Percentiles rank a stretch among this genome's conserved stretches.
Conservation (phyloP, 2,888 invertebrate genomes). For the Eustalomyia histrio region DNA sequence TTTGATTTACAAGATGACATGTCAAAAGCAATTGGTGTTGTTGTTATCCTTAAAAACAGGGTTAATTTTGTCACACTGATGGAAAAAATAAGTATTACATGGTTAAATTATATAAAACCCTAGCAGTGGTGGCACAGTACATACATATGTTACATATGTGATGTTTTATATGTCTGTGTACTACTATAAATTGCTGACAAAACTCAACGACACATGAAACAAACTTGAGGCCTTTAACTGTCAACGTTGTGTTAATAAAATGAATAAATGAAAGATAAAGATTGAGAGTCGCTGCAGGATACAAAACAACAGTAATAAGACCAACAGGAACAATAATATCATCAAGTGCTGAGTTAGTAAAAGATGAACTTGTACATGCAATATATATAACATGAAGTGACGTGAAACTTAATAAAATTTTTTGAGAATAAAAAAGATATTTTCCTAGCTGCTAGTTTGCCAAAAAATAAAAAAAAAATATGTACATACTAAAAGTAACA, state of each 20-base stretch:
- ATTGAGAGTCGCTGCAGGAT: conserved; percentile 47
- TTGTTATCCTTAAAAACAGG: not conserved
- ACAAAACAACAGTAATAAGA: conserved; percentile 17
- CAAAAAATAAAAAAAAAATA: too few relatives aligned
- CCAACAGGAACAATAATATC: conserved; percentile 13
- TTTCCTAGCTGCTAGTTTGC: too few relatives aligned
- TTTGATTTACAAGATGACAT: not conserved
- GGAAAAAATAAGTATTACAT: not conserved
- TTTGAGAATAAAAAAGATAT: too few relatives aligned
- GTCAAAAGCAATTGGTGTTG: not conserved
- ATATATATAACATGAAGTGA: too few relatives aligned
- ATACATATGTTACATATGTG: too few relatives aligned
- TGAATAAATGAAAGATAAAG: conserved; percentile 37
- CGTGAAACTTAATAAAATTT: too few relatives aligned
- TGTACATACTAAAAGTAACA: too few relatives aligned
- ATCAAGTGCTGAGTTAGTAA: not conserved
- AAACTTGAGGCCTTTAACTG: conserved; percentile 38
- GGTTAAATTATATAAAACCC: too few relatives aligned
- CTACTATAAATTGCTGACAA: not conserved
- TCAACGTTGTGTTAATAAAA: conserved; percentile 44
- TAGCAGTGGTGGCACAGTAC: too few relatives aligned
- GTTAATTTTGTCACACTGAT: not conserved
- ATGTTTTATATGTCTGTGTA: too few relatives aligned
- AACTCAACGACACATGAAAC: not conserved
- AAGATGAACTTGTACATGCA: too few relatives aligned